These are phyloP conservation scores for Phylloscopus whistleri DNA, from an alignment of 2,113 vertebrate species.

Conservation along the genomic window DNA sequence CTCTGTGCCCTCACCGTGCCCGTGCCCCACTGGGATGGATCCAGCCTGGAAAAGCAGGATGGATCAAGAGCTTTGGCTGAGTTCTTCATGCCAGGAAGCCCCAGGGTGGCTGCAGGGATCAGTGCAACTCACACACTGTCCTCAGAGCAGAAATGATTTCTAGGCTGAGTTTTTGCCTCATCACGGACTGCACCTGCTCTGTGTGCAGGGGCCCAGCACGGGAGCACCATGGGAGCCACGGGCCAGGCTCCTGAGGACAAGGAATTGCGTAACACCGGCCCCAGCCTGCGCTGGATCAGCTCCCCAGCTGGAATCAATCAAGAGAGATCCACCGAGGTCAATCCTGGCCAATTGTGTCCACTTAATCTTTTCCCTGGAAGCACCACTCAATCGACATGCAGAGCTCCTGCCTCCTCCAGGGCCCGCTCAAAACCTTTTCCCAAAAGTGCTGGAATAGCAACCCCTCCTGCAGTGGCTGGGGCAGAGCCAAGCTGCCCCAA, in stretches of 20 bases:
- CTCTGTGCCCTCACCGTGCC: rapidly evolving
- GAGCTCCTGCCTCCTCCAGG: neutral
- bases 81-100: rapidly evolving
- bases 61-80: neutral
- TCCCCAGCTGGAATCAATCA: neutral
- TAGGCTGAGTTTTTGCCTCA: neutral
- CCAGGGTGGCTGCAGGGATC: neutral
- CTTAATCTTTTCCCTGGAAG: neutral
- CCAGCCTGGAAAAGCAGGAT: neutral
- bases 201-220: neutral
- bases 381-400: neutral
- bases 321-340: slow-evolving; percentile 18
- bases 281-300: rapidly evolving
- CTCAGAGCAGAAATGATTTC: neutral
- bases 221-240: rapidly evolving
- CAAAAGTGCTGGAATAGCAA: neutral
- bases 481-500: neutral
- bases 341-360: neutral
- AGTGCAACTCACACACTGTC: neutral
- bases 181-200: neutral
- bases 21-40: neutral
- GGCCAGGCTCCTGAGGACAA: neutral
- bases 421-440: neutral
- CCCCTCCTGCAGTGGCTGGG: neutral
- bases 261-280: neutral